Conservation (phyloP, 35 echinoderm and acorn worm species). For the Ophiothrix spiculata region DNA sequence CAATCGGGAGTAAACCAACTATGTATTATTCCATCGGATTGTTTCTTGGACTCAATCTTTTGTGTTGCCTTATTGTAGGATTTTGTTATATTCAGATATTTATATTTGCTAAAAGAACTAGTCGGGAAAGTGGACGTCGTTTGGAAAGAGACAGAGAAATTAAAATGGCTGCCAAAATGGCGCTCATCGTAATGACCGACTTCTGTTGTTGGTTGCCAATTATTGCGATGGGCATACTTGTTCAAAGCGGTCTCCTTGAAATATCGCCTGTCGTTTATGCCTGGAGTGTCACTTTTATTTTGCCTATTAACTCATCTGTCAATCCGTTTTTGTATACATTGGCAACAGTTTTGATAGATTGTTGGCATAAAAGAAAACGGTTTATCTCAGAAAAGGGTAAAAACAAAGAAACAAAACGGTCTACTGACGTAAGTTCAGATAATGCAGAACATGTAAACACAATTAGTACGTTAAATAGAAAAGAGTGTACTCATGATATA, state of each 20-base stretch:
- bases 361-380: not conserved
- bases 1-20: not conserved
- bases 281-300: not conserved
- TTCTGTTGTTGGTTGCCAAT: not conserved
- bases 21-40: not conserved
- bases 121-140: not conserved
- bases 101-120: not conserved
- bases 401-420: not conserved
- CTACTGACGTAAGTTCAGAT: too few relatives aligned
- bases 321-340: not conserved
- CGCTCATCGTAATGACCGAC: not conserved
- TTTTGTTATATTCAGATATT: not conserved
- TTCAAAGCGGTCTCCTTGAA: not conserved
- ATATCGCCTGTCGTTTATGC: conserved; percentile 4
- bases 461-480: too few relatives aligned
- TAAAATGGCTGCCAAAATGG: not conserved
- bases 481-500: too few relatives aligned
- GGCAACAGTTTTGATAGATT: not conserved
- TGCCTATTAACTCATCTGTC: too few relatives aligned
- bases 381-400: not conserved
- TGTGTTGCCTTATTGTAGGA: not conserved
- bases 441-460: too few relatives aligned
- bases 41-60: not conserved
- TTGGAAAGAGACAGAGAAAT: not conserved
- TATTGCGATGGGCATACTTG: not conserved